These are phyloP conservation scores for Rhopalosiphum padi DNA, from an alignment of 1,140 invertebrate species.

Conservation along the genomic window DNA sequence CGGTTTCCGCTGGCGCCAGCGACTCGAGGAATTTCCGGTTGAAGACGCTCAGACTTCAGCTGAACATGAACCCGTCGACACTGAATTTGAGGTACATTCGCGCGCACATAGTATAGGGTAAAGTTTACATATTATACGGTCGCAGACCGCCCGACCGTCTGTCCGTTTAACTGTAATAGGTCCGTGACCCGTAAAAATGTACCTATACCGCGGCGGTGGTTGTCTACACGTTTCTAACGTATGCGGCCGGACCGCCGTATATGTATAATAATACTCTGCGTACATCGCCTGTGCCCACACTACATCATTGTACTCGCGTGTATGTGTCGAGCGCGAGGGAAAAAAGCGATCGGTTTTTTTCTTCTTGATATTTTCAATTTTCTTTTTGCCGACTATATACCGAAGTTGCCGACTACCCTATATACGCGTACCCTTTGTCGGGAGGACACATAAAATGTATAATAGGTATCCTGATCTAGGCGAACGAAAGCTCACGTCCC, in stretches of 20 bases:
- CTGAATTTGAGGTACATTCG: constrained; percentile 70
- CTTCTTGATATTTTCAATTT: neutral
- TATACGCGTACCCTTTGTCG: neutral
- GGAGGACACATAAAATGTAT: neutral
- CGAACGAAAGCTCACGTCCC: neutral
- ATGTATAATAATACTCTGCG: neutral
- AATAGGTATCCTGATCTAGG: neutral
- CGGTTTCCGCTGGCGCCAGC: constrained; percentile 60
- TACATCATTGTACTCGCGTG: neutral
- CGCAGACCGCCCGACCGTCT: neutral
- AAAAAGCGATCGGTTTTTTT: neutral
- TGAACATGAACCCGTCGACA: constrained; percentile 69
- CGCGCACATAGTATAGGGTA: neutral
- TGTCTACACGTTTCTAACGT: neutral
- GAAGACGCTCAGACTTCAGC: constrained; percentile 71
- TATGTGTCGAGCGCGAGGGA: neutral
- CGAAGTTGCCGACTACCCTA: neutral
- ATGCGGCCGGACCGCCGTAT: neutral
- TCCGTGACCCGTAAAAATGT: neutral
- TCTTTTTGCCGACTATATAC: neutral
- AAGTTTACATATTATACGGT: neutral
- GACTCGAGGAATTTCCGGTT: constrained; percentile 73
- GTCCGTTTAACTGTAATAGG: too few relatives aligned
- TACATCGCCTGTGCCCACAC: neutral
- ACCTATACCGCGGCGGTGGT: neutral